Conservation (phyloP, 2,888 invertebrate genomes). For the Drosophila pegasa region DNA sequence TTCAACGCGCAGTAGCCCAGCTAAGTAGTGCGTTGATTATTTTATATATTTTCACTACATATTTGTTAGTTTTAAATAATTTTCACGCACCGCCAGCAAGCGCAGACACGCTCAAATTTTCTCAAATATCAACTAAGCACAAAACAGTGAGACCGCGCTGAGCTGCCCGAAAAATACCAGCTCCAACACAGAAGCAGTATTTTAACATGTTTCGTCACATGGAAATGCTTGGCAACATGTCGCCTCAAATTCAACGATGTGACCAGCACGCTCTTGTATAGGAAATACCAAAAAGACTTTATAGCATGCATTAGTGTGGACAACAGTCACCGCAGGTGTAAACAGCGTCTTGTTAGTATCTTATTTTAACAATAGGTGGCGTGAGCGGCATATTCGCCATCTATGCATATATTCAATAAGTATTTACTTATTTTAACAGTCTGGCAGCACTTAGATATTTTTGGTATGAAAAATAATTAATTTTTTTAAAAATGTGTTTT, state of each 20-base stretch:
- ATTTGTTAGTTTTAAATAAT: slow-evolving; percentile 42
- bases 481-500: too few relatives aligned
- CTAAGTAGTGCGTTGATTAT: slow-evolving; percentile 28
- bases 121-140: slow-evolving; percentile 58
- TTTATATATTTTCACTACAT: slow-evolving; percentile 52
- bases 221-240: slow-evolving; percentile 17
- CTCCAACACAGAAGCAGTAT: slow-evolving; percentile 19
- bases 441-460: slow-evolving; percentile 10
- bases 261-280: not conserved
- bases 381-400: not conserved
- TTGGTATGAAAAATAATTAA: too few relatives aligned
- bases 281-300: not conserved
- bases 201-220: slow-evolving; percentile 17
- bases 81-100: slow-evolving; percentile 51
- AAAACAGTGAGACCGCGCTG: slow-evolving; percentile 28
- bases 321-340: not conserved
- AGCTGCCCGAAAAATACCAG: slow-evolving; percentile 5
- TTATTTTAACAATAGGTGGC: slow-evolving; percentile 1
- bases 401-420: not conserved
- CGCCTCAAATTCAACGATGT: not conserved
- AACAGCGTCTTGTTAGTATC: not conserved
- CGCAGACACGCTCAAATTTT: slow-evolving; percentile 52
- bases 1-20: slow-evolving; percentile 27
- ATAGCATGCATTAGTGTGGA: not conserved
- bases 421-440: not conserved